Evolutionary conservation across 2,797 vertebrate species (phyloP), one percentile per base, ranked within the genome.

Genomic region (Poecilia gillii): DNA sequence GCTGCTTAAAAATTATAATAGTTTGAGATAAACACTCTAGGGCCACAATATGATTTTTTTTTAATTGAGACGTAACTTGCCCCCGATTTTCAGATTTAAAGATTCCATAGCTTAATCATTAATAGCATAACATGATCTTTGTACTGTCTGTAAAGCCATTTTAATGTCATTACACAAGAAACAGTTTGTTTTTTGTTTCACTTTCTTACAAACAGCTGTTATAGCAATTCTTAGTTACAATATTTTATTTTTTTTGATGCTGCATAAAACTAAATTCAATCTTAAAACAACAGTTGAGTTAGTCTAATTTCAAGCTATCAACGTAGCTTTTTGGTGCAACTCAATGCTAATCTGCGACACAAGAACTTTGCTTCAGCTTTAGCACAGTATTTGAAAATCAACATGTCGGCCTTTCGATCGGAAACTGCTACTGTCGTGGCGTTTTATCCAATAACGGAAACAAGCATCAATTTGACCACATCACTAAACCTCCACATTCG

Each of bases 401-500:
- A 84, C 39, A 85, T 71, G 83, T 79, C 83, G 9, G 59, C 73
- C 73, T 0, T 71, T 25, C 18, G 6, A 25, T 43, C 66, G 66
- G 68, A 46, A 28, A 28, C 43, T 16, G 5, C 1, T n/a, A 7
- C 6, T 16, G 0, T 3, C 23, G n/a, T 36, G 41, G 23, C 41
- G 6, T 6, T n/a, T 0, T 0, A 1, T 33, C 23, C 7, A n/a
- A 6, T 1, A 1, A 1, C 25, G 47, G 59, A 45, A 16, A 53
- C 14, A 9, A 76, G 75, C 25, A 68, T 0, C 25, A 1, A 5
- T 0, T 41, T 64, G 14, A 79, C 1, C 4, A 64, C 16, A 9
- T 49, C 41, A 8, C 0, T 43, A 12, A 41, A 18, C 23, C 4
- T 1, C 0, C 1, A 1, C 0, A 2, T 0, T 11, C 6, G 25